Evolutionary conservation across 2,888 invertebrate species (phyloP).

Genomic region (Diloba caeruleocephala): DNA sequence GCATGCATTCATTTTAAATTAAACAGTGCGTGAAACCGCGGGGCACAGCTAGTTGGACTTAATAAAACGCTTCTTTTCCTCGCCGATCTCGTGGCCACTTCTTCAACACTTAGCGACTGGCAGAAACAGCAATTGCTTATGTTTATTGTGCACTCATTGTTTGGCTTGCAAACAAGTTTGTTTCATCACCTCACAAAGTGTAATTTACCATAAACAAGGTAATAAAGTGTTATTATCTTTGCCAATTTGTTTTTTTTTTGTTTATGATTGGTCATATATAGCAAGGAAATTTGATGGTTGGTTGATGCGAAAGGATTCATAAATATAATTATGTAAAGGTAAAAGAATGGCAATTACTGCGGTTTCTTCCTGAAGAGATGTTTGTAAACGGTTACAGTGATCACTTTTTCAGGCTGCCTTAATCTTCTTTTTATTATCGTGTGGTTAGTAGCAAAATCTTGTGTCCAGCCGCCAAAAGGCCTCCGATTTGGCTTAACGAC

Average conservation of each 20-base stretch:
- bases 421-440: no score
- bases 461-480: no score
- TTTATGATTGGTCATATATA: slow-evolving; percentile 30
- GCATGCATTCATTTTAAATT: no score
- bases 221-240: slow-evolving; percentile 61
- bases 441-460: no score
- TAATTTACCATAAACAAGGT: slow-evolving; percentile 67
- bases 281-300: slow-evolving; percentile 27
- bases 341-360: slow-evolving; percentile 9
- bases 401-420: no score
- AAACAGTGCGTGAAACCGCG: no score
- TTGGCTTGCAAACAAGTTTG: slow-evolving; percentile 75
- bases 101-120: slow-evolving; percentile 63
- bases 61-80: neutral
- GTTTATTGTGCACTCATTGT: slow-evolving; percentile 82
- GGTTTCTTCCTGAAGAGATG: no score
- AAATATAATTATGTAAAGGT: slow-evolving; percentile 7
- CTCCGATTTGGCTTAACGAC: no score
- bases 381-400: no score
- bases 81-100: slow-evolving; percentile 38
- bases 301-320: slow-evolving; percentile 1
- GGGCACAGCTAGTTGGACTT: no score
- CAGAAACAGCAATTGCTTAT: slow-evolving; percentile 81
- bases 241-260: slow-evolving; percentile 49
- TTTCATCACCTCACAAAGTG: slow-evolving; percentile 66